phyloP scores from a whole-genome alignment of 1,140 invertebrate genomes.

The Drosophila carrolli region DNA sequence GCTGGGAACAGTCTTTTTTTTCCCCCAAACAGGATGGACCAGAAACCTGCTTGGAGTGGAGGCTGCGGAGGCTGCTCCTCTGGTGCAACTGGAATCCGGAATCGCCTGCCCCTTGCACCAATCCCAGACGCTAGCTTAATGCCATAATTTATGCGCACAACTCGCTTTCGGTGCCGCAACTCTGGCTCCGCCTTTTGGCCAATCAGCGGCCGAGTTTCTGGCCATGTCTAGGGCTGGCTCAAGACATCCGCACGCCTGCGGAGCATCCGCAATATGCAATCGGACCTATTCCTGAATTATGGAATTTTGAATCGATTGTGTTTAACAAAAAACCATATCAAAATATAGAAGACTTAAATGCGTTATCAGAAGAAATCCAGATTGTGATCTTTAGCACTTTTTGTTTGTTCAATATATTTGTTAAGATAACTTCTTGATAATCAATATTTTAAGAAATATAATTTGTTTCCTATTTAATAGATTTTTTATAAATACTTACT shows the following conservation, averaged over 20 bases:
- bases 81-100: constrained; percentile 39
- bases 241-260: constrained; percentile 8
- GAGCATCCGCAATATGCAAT: background rate
- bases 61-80: constrained; percentile 16
- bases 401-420: too few species aligned
- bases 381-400: too few species aligned
- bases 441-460: too few species aligned
- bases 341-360: too few species aligned
- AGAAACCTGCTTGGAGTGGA: constrained; percentile 47
- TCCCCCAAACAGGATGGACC: constrained; percentile 13
- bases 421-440: too few species aligned
- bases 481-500: too few species aligned
- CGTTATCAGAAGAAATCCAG: too few species aligned
- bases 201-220: constrained; percentile 56
- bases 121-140: constrained; percentile 77
- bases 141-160: constrained; percentile 82
- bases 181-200: constrained; percentile 77
- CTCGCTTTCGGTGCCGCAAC: constrained; percentile 46
- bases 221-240: constrained; percentile 52
- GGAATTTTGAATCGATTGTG: too few species aligned
- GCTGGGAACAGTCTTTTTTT: constrained; percentile 38
- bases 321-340: too few species aligned
- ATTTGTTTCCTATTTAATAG: too few species aligned
- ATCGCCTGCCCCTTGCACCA: constrained; percentile 63
- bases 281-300: background rate